Percentiles rank a stretch among this genome's conserved stretches.
Conservation (phyloP, 2,113 vertebrate species). For the Rhabdomys dilectus region DNA sequence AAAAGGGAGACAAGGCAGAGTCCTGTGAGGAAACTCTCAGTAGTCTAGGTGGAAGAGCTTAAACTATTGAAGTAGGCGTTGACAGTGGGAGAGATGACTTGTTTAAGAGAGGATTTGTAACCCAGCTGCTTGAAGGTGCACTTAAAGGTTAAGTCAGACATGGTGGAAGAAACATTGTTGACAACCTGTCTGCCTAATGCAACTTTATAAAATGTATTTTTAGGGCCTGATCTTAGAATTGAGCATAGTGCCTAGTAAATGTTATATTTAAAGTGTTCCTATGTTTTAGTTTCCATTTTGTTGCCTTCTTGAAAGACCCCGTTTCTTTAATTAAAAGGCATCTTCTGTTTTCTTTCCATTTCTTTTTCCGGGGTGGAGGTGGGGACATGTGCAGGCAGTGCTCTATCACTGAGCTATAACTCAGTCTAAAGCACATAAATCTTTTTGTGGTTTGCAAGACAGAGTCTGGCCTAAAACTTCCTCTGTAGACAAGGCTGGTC, state of each 20-base stretch:
- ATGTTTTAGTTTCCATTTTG: conserved; percentile 49
- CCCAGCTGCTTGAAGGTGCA: background rate
- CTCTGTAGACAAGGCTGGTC: background rate
- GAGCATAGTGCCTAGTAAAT: conserved; percentile 9
- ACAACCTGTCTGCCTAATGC: background rate
- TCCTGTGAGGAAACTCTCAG: background rate
- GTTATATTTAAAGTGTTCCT: conserved; percentile 11
- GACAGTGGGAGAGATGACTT: background rate
- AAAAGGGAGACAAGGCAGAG: background rate
- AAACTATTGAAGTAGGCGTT: background rate
- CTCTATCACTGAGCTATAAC: background rate
- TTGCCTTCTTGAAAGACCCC: conserved; percentile 31
- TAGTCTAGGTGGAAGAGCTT: background rate
- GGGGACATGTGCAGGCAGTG: background rate
- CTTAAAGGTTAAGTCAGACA: conserved; percentile 12
- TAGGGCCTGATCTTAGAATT: conserved; percentile 11
- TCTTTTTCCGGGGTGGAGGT: background rate
- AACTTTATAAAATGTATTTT: conserved; percentile 41
- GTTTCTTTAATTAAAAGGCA: background rate
- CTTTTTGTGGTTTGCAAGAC: background rate
- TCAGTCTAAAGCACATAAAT: background rate
- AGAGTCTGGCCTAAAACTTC: background rate
- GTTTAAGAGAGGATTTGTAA: background rate
- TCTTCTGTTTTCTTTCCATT: background rate
- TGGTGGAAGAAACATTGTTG: conserved; percentile 29